These are phyloP conservation scores for Cheilosia scutellata DNA, from an alignment of 2,888 invertebrate species.

Conservation along the genomic window DNA sequence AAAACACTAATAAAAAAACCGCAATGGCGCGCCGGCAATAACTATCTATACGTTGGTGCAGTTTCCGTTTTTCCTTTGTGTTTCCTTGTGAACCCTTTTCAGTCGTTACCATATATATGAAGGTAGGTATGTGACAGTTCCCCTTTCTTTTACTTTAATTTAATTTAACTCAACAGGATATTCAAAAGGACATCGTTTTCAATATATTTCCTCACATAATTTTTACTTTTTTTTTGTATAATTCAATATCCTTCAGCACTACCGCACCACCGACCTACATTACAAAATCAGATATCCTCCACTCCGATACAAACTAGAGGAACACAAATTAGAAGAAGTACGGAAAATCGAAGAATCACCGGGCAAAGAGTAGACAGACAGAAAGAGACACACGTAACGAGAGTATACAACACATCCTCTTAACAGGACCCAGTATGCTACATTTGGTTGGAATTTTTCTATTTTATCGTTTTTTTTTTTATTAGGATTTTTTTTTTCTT, in stretches of 20 bases:
- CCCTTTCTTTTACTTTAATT: conserved; percentile 5
- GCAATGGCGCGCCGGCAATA: conserved; percentile 37
- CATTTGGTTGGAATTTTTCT: conserved; percentile 45
- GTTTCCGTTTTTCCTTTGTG: conserved; percentile 1
- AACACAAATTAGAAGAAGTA: conserved; percentile 46
- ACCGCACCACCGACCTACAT: conserved; percentile 65
- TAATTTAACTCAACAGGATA: conserved; percentile 35
- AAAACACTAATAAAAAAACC: conserved; percentile 14
- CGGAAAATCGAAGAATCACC: conserved; percentile 62
- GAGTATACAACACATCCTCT: conserved; percentile 43
- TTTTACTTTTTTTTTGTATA: neutral
- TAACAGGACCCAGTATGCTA: conserved; percentile 68
- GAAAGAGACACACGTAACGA: conserved; percentile 32
- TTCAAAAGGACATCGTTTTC: conserved; percentile 10
- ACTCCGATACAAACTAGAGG: conserved; percentile 25
- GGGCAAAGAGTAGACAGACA: conserved; percentile 44
- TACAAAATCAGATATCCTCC: conserved; percentile 70
- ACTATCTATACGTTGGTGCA: conserved; percentile 9
- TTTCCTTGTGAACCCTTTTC: conserved; percentile 12
- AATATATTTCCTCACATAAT: conserved; percentile 18
- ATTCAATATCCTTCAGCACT: conserved; percentile 30
- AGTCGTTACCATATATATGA: conserved; percentile 14
- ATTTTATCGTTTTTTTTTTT: neutral
- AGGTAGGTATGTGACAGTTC: neutral
- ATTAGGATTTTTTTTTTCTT: conserved; percentile 2